phyloP scores from a whole-genome alignment of 37 sponge, comb jelly and placozoan species.

The Beroe forskalii region DNA sequence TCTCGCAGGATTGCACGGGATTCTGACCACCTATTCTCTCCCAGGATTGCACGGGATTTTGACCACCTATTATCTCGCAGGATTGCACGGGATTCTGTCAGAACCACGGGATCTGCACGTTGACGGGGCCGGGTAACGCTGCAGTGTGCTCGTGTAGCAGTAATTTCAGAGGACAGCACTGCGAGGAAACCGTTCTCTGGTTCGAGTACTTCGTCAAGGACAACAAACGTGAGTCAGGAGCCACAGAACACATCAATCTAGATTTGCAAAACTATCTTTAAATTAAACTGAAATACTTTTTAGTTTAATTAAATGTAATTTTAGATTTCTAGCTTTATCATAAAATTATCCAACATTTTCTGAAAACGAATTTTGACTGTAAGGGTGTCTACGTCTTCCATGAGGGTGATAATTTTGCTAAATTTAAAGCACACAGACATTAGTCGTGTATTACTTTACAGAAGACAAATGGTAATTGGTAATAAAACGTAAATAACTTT shows the following conservation, averaged over 20 bases:
- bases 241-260: not conserved
- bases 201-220: slow-evolving; percentile 58
- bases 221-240: slow-evolving; percentile 14
- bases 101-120: not conserved
- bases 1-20: no score
- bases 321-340: no score
- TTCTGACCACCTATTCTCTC: no score
- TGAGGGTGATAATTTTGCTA: no score
- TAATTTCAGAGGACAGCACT: slow-evolving; percentile 1
- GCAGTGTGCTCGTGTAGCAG: slow-evolving; percentile 24
- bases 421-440: no score
- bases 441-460: not conserved
- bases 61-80: no score
- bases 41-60: no score
- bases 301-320: no score
- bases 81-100: slow-evolving; percentile 10
- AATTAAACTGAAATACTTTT: no score
- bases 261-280: not conserved
- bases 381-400: no score
- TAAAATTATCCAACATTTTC: no score
- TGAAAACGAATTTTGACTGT: no score
- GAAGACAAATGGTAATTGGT: not conserved
- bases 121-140: slow-evolving; percentile 5
- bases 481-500: not conserved
- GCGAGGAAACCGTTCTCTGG: slow-evolving; percentile 53